Base-by-base conservation (phyloP, 2,113 vertebrate genomes). In the Tupaia tana region DNA sequence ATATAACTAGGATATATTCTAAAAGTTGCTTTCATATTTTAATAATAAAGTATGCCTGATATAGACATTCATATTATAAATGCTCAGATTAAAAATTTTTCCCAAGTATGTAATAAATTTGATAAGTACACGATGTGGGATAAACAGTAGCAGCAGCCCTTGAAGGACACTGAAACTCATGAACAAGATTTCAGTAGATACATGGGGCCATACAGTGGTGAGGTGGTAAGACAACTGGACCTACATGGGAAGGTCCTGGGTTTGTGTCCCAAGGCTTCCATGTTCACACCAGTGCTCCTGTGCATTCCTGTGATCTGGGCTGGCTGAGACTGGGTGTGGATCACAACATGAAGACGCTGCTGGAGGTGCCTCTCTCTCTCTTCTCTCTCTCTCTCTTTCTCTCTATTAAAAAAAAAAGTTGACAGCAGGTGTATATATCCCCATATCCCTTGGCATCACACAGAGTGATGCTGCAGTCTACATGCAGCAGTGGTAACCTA, bases 21-120 rank as follows among this genome's bases (percentile, higher is more conserved):
- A 13, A 43, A 90, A 58, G 27, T 78, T 89, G 1, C 20, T 27
- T 70, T 96, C 20, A 63, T 80, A 86, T 83, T 89, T 94, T 54
- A 91, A 31, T 64, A 84, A 16, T 7, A 25, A 96, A 29, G 3
- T 56, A 0, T 69, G 18, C 13, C 63, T 75, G 6, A 89, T 77
- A 58, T 18, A 90, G 52, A 85, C 31, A 71, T 71, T 31, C 10
- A 69, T 54, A 89, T 81, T 87, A n/a, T 84, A 75, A 93, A 69
- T 63, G 4, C 15, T 85, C 18, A n/a, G 24, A 66, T 85, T 56
- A 14, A 69, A 90, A 79, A 34, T 31, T 56, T 31, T 95, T 89
- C 13, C 81, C 82, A 89, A n/a, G 22, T 54, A 29, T 52, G 2
- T 81, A 75, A 87, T 13, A 81, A 31, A 59, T 90, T 22, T 24